Conservation (phyloP, 2,797 vertebrate species). For the Neosalanx taihuensis region DNA sequence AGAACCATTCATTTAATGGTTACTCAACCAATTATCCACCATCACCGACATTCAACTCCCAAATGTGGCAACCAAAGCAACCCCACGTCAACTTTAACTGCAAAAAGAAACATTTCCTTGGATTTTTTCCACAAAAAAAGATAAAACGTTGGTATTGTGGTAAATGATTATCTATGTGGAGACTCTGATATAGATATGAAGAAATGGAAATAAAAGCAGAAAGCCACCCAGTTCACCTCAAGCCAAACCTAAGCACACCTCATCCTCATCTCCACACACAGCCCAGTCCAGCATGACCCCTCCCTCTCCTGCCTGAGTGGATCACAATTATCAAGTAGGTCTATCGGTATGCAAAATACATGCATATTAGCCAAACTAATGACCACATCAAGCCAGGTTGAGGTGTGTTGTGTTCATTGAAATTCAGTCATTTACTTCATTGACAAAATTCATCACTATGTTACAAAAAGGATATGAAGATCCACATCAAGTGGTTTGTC, state of each 20-base stretch:
- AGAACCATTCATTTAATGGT: constrained; percentile 7
- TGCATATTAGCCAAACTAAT: constrained; percentile 23
- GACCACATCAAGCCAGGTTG: constrained; percentile 11
- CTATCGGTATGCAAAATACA: constrained; percentile 39
- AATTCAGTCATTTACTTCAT: constrained; percentile 17
- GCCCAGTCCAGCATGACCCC: constrained; percentile 7
- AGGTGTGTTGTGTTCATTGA: constrained; percentile 12
- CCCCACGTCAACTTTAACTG: neutral
- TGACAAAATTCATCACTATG: constrained; percentile 34
- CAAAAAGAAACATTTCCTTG: neutral
- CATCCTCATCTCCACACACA: constrained; percentile 18
- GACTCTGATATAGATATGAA: constrained; percentile 26
- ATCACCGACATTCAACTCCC: neutral
- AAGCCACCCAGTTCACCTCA: constrained; percentile 29
- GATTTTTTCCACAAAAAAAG: neutral
- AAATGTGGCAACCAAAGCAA: constrained; percentile 1
- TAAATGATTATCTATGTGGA: neutral
- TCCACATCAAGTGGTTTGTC: constrained; percentile 28
- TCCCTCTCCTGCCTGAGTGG: neutral
- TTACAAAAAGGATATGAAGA: constrained; percentile 31
- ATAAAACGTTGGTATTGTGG: neutral
- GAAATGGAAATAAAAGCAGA: constrained; percentile 29
- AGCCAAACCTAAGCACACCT: constrained; percentile 23
- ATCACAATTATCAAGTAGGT: constrained; percentile 33
- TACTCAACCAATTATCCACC: neutral